Conservation (phyloP, 2,888 invertebrate genomes). For the Gymnocheta viridis region DNA sequence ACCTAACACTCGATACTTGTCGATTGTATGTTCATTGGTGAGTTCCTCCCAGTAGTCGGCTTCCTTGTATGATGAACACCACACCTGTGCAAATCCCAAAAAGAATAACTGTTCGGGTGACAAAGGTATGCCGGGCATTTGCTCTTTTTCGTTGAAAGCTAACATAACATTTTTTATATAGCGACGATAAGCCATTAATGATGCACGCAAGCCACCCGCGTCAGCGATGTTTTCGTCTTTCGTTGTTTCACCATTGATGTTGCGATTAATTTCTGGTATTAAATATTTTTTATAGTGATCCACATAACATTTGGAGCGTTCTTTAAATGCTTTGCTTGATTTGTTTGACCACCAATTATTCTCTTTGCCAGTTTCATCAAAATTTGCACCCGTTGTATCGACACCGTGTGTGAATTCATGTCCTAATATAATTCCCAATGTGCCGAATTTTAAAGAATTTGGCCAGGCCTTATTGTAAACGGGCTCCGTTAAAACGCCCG, state of each 20-base stretch:
- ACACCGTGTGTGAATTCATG: constrained; percentile 80
- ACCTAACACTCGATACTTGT: constrained; percentile 79
- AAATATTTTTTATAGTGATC: constrained; percentile 75
- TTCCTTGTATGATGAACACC: constrained; percentile 77
- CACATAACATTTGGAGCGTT: constrained; percentile 76
- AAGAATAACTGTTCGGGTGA: constrained; percentile 79
- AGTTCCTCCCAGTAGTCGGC: constrained; percentile 78
- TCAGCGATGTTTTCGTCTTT: constrained; percentile 80
- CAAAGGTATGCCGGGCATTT: constrained; percentile 77
- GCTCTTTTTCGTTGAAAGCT: constrained; percentile 72
- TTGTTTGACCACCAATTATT: constrained; percentile 78
- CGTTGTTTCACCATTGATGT: constrained; percentile 76
- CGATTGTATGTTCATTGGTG: constrained; percentile 75
- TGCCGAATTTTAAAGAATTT: constrained; percentile 77
- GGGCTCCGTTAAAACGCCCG: constrained; percentile 78
- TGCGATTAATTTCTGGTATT: constrained; percentile 78
- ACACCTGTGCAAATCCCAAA: constrained; percentile 78
- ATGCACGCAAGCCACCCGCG: constrained; percentile 76
- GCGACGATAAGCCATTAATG: constrained; percentile 76
- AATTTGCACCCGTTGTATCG: constrained; percentile 75
- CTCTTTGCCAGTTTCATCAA: constrained; percentile 71
- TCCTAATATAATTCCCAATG: constrained; percentile 78
- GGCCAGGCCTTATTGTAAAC: constrained; percentile 77
- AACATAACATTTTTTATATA: constrained; percentile 72
- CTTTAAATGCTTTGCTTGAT: constrained; percentile 73